These are phyloP conservation scores for Camelus bactrianus DNA, from an alignment of 2,113 vertebrate genomes.

Conservation along the genomic window DNA sequence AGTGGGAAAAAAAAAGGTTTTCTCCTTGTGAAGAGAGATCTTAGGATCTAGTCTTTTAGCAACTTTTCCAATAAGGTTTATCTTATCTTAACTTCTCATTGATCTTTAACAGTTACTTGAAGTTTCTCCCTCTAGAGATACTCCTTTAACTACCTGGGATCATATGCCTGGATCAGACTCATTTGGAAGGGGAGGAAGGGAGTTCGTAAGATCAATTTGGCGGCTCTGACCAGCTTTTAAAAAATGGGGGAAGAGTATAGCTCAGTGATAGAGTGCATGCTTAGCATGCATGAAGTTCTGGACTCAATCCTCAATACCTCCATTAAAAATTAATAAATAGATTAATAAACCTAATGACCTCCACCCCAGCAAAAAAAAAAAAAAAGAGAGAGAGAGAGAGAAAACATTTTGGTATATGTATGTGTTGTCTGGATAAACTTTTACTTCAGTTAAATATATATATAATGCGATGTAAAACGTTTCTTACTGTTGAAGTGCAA, in stretches of 20 bases:
- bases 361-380: no score
- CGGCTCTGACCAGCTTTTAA: neutral
- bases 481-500: neutral
- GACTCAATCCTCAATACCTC: no score
- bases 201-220: conserved; percentile 5
- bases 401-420: neutral
- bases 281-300: no score
- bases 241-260: no score
- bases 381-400: neutral
- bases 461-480: neutral
- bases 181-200: neutral
- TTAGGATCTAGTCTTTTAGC: neutral
- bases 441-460: neutral
- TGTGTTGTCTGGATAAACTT: neutral
- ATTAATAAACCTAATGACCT: no score
- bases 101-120: neutral
- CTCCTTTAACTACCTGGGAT: neutral
- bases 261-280: no score
- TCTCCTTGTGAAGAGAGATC: neutral
- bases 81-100: neutral
- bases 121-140: neutral
- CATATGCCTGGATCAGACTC: neutral
- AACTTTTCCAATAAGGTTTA: neutral
- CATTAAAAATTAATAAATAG: no score
- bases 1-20: neutral